Base-by-base conservation (phyloP, 2,797 vertebrate species). In the Uromys caudimaculatus region DNA sequence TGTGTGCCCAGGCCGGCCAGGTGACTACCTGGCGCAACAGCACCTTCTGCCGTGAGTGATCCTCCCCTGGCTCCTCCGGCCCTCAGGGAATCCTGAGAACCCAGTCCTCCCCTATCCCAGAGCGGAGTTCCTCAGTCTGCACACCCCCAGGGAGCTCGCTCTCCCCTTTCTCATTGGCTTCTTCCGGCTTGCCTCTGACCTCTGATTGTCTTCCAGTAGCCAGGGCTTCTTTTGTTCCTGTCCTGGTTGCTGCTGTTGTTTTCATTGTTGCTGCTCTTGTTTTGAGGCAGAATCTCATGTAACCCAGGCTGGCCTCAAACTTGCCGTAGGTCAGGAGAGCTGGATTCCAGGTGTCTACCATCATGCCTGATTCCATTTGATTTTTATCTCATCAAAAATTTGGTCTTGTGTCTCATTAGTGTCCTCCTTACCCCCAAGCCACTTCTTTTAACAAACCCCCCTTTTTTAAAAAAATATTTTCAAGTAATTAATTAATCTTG, bases 41-140 rank as follows among this genome's bases (percentile, higher is more conserved):
- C 89, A 98, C 98, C 95, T 99, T 99, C 98, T 99, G 99, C 97
- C 98, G 99, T 99, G 98, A 99, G 99, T 98, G 47, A 56, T 24
- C 47, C 41, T 9, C 14, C 24, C 0, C 14, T 44, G 3, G 1
- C 41, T 82, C 41, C 90, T 8, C 4, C 21, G 1, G 44, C 78
- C 44, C 0, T 1, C 9, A 44, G 54, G 79, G 29, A 60, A 9
- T 75, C 41, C 76, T 9, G 23, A 21, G 52, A 78, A 17, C 64
- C 52, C 44, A 1, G 2, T 35, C n/a, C 52, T 93, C 13, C 32
- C 62, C 32, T n/a, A 29, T 14, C 71, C 44, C 38, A 14, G 23
- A 52, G 11, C 41, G 69, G 52, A 16, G 12, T 24, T 32, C 14
- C 47, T 95, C 52, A 7, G 2, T n/a, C 41, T 75, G 29, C 24